These are phyloP conservation scores for Nudaria mundana DNA, from an alignment of 2,888 invertebrate genomes.

Conservation along the genomic window DNA sequence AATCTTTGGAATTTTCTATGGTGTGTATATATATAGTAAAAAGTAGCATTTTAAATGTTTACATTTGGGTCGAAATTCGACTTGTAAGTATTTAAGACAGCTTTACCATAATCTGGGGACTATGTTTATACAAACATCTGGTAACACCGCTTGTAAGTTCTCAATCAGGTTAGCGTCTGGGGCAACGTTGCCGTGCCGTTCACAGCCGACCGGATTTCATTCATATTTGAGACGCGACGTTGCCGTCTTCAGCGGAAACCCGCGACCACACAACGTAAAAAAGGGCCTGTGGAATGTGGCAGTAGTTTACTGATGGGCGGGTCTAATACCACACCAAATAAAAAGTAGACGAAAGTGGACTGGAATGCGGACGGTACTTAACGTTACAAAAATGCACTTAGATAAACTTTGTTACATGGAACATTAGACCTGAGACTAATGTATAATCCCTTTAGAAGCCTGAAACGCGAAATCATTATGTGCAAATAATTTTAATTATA, in stretches of 20 bases:
- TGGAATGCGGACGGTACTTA: conserved; percentile 69
- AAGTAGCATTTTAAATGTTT: no score
- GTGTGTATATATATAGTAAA: no score
- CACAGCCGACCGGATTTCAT: conserved; percentile 78
- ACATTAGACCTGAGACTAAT: no score
- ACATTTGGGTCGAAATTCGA: no score
- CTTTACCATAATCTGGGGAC: neutral
- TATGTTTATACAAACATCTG: conserved; percentile 20
- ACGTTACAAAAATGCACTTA: conserved; percentile 11
- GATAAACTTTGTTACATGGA: neutral
- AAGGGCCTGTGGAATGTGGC: conserved; percentile 78
- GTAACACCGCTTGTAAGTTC: conserved; percentile 61
- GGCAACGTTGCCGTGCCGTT: conserved; percentile 74
- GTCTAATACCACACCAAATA: conserved; percentile 67
- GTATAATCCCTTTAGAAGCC: no score
- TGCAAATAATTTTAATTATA: no score
- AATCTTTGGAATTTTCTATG: no score
- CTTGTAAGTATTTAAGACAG: no score
- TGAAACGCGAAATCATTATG: no score
- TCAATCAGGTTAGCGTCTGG: conserved; percentile 77
- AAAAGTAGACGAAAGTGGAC: conserved; percentile 60
- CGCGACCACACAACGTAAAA: conserved; percentile 80
- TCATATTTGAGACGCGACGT: conserved; percentile 80
- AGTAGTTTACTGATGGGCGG: conserved; percentile 73
- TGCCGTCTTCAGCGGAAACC: conserved; percentile 79